These are phyloP conservation scores for Podocnemis expansa DNA, from an alignment of 2,113 vertebrate species.

Conservation along the genomic window DNA sequence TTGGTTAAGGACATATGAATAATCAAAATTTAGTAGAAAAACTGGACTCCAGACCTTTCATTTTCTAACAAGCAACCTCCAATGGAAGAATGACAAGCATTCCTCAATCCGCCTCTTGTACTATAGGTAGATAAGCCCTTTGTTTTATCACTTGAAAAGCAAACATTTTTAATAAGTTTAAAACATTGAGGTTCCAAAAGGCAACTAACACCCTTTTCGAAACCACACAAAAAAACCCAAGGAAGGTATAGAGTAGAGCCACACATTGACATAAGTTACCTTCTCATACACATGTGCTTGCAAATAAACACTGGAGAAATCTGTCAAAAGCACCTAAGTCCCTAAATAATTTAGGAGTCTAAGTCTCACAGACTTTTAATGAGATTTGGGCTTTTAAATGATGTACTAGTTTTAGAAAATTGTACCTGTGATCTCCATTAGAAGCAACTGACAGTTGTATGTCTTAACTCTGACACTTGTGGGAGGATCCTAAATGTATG, in stretches of 20 bases:
- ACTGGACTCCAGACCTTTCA: background rate
- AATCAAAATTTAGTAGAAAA: background rate
- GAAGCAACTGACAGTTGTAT: accelerated
- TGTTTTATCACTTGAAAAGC: background rate
- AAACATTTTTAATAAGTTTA: too few relatives aligned
- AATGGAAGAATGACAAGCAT: background rate
- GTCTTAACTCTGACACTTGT: background rate
- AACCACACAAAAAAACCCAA: too few relatives aligned
- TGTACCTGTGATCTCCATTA: background rate
- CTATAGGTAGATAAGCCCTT: background rate
- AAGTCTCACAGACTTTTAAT: too few relatives aligned
- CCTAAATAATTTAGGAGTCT: too few relatives aligned
- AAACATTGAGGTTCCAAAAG: too few relatives aligned
- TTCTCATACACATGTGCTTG: too few relatives aligned
- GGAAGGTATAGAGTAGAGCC: too few relatives aligned
- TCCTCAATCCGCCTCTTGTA: background rate
- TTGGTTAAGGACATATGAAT: background rate
- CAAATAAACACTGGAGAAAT: too few relatives aligned
- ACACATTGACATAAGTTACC: too few relatives aligned
- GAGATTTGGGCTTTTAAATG: too few relatives aligned
- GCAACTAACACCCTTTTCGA: too few relatives aligned
- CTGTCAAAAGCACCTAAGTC: too few relatives aligned
- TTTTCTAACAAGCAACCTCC: background rate
- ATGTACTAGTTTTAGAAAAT: background rate
- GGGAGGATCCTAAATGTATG: accelerated